phyloP scores from a whole-genome alignment of 2,113 vertebrate genomes.

The Ptilonorhynchus violaceus region DNA sequence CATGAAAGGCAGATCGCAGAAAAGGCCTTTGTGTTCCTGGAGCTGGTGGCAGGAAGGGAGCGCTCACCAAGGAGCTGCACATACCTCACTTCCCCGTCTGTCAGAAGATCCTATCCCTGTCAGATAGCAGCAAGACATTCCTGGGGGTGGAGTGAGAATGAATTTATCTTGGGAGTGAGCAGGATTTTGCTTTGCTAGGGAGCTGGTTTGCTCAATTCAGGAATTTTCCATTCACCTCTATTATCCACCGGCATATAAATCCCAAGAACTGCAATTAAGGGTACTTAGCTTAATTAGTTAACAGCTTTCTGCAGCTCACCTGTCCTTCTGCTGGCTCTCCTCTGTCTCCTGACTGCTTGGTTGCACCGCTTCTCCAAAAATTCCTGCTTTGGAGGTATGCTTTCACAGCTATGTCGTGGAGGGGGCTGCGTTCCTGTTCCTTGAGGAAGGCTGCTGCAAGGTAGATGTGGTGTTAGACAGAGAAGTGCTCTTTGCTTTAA shows the following conservation, averaged over 20 bases:
- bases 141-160: constrained; percentile 55
- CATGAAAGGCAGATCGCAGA: background rate
- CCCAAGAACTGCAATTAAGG: background rate
- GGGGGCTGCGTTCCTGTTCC: background rate
- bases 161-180: constrained; percentile 42
- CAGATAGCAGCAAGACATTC: constrained; percentile 61
- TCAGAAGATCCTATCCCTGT: constrained; percentile 46
- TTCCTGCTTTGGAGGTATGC: constrained; percentile 25
- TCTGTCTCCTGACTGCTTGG: background rate
- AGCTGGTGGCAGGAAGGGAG: background rate
- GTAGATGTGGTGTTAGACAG: background rate
- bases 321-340: constrained; percentile 5
- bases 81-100: constrained; percentile 33
- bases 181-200: constrained; percentile 42
- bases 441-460: background rate
- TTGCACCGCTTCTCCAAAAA: background rate
- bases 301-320: background rate
- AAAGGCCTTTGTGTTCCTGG: background rate
- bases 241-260: background rate
- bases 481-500: background rate
- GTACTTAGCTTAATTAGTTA: background rate
- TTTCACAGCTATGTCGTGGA: background rate
- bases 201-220: constrained; percentile 32
- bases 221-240: constrained; percentile 51
- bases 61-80: background rate